These are phyloP conservation scores for Macaca mulatta DNA, from an alignment of 2,113 vertebrate species.

Conservation along the genomic window DNA sequence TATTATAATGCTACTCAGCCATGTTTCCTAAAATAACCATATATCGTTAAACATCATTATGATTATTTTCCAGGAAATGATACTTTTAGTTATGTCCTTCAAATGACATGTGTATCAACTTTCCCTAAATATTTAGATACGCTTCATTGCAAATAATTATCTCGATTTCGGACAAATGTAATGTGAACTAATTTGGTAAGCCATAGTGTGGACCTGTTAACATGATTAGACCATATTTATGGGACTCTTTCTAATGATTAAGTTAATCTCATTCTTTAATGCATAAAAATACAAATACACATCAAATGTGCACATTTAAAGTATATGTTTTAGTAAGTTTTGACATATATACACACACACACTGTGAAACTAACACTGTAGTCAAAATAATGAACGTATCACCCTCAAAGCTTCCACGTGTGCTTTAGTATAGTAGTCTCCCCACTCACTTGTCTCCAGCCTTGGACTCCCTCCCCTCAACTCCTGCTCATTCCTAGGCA, in stretches of 20 bases:
- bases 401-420: background rate
- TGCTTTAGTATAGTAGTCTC: background rate
- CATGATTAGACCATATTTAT: background rate
- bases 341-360: background rate
- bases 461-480: background rate
- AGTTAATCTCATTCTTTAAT: background rate
- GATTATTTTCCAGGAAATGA: background rate
- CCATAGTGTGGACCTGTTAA: background rate
- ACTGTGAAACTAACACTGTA: background rate
- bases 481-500: background rate
- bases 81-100: background rate
- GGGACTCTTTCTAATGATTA: background rate
- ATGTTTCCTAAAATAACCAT: background rate
- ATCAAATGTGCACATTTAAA: background rate
- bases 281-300: background rate
- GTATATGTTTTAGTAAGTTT: background rate
- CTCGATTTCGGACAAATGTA: background rate
- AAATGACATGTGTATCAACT: background rate
- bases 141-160: background rate
- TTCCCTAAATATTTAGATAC: background rate
- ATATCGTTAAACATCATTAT: background rate
- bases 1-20: background rate
- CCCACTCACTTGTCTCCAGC: background rate
- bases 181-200: background rate
- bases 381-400: background rate